These are phyloP conservation scores for Lepilemur septentrionalis DNA, from an alignment of 2,797 vertebrate species.

Conservation along the genomic window DNA sequence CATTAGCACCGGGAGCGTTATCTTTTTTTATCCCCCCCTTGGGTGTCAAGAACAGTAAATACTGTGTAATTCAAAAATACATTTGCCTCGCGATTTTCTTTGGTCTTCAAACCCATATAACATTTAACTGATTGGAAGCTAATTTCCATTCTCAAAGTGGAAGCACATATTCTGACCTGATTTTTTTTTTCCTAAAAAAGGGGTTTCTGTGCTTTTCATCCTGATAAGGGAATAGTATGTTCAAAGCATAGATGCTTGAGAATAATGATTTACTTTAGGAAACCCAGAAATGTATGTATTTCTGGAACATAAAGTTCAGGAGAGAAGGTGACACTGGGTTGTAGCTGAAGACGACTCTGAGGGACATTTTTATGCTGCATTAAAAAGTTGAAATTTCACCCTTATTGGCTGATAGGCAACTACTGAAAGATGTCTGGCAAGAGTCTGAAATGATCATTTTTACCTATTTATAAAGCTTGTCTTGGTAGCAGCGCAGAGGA, in stretches of 20 bases:
- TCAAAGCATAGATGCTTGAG: not conserved
- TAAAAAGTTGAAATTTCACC: not conserved
- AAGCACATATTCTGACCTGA: not conserved
- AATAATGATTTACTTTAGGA: not conserved
- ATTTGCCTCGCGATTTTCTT: slow-evolving; percentile 25
- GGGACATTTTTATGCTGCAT: not conserved
- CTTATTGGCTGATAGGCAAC: not conserved
- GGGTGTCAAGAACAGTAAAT: slow-evolving; percentile 55
- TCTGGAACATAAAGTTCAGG: not conserved
- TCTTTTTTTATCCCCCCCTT: not conserved
- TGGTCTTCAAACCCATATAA: slow-evolving; percentile 36
- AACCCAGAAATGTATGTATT: not conserved
- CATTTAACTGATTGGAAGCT: not conserved
- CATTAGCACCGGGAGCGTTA: slow-evolving; percentile 16
- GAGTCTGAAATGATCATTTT: not conserved
- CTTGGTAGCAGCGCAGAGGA: not conserved
- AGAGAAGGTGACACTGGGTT: not conserved
- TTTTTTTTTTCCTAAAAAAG: not conserved
- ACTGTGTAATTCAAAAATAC: slow-evolving; percentile 41
- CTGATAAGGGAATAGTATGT: not conserved
- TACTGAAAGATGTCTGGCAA: not conserved
- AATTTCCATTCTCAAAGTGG: not conserved
- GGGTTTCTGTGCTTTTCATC: not conserved
- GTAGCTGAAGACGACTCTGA: not conserved
- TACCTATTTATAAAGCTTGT: not conserved